Conservation (phyloP, 2,113 vertebrate species). For the Cichladusa arquata region DNA sequence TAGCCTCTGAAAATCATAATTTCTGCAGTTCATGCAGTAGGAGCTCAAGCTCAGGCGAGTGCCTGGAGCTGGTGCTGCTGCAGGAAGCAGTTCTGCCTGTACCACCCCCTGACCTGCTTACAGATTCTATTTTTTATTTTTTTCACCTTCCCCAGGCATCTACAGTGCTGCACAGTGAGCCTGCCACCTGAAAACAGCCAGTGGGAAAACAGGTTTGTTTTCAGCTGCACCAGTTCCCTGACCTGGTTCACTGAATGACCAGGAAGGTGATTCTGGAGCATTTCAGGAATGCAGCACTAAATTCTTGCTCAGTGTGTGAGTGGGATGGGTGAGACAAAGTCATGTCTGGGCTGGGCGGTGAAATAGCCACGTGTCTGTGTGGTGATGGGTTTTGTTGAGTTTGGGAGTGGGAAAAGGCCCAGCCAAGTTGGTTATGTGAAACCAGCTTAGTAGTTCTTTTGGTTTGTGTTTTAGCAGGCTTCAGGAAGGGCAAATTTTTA, state of each 20-base stretch:
- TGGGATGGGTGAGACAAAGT: neutral
- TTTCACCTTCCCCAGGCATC: neutral
- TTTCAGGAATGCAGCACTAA: neutral
- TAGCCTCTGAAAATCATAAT: neutral
- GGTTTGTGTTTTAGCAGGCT: neutral
- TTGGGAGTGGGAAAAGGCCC: neutral
- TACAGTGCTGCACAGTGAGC: neutral
- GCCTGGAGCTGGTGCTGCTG: neutral
- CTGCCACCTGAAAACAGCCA: neutral
- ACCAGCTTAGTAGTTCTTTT: neutral
- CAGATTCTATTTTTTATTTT: neutral
- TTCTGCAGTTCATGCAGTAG: neutral
- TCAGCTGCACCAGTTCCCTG: neutral
- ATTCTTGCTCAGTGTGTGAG: neutral
- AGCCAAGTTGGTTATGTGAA: neutral
- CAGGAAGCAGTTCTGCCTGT: neutral
- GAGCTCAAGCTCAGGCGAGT: neutral
- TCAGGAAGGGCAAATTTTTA: neutral
- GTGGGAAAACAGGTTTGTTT: neutral
- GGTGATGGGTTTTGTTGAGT: neutral
- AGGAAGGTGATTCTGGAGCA: neutral
- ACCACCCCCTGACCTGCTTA: neutral
- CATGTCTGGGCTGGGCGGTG: neutral
- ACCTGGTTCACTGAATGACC: neutral
- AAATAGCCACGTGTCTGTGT: accelerated